Evolutionary conservation across 2,797 vertebrate genomes (phyloP).

Genomic region (Urosaurus nigricauda): DNA sequence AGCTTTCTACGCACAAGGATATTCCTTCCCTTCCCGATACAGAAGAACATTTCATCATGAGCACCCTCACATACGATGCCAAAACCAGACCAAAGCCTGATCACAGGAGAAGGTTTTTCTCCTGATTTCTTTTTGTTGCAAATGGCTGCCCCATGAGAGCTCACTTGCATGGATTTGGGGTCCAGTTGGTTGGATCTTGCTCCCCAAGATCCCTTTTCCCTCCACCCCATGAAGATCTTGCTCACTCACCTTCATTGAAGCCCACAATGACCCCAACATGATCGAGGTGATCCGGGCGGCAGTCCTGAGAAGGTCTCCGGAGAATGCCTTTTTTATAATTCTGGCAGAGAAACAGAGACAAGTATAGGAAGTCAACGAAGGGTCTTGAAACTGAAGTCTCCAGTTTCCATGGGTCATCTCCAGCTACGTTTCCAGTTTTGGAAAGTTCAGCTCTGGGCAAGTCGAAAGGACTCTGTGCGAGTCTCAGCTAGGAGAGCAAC

Average conservation of each 20-base stretch:
- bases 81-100: no score
- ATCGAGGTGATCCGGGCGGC: rapidly evolving
- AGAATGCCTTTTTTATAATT: slow-evolving; percentile 6
- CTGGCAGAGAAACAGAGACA: neutral
- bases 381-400: neutral
- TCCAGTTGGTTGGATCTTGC: no score
- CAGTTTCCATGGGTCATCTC: neutral
- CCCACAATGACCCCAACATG: slow-evolving; percentile 23
- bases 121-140: neutral
- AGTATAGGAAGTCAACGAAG: no score
- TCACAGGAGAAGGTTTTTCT: neutral
- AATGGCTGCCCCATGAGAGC: neutral
- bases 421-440: no score
- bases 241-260: slow-evolving; percentile 9
- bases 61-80: no score
- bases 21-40: neutral
- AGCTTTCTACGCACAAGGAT: neutral
- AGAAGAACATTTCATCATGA: neutral
- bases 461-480: no score
- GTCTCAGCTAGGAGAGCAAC: no score
- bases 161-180: neutral
- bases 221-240: neutral
- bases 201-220: neutral
- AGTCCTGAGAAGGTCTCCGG: rapidly evolving
- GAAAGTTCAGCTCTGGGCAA: no score